These are phyloP conservation scores for Gymnothorax reevesii DNA, from an alignment of 2,797 vertebrate species.

Conservation along the genomic window DNA sequence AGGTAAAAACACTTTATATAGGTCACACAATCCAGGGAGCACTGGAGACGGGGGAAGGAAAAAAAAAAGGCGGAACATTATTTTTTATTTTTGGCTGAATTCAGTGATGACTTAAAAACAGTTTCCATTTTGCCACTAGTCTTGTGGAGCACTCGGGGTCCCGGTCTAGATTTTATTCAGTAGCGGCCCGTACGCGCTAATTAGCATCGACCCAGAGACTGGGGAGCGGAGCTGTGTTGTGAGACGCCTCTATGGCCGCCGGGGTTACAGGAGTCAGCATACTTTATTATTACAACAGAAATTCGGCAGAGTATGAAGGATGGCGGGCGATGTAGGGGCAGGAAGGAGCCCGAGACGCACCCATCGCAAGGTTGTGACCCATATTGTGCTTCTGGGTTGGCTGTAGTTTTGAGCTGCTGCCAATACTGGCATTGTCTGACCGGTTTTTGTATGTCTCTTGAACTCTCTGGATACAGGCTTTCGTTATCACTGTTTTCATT, in stretches of 20 bases:
- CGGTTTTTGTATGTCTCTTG: not conserved
- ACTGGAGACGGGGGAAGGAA: conserved; percentile 50
- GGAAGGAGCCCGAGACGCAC: not conserved
- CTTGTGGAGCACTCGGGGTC: conserved; percentile 20
- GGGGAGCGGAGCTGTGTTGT: not conserved
- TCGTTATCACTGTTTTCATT: too few relatives aligned
- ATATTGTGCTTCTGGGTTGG: not conserved
- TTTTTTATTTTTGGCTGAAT: conserved; percentile 22
- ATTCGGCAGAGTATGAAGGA: conserved; percentile 11
- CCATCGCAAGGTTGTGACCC: conserved; percentile 24
- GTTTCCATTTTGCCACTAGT: conserved; percentile 30
- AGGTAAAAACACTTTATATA: conserved; percentile 79
- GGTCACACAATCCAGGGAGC: conserved; percentile 76
- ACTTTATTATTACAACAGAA: not conserved
- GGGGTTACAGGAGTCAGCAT: not conserved
- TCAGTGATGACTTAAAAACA: conserved; percentile 20
- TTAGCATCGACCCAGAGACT: conserved; percentile 18
- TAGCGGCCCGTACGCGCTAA: conserved; percentile 6
- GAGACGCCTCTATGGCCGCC: not conserved
- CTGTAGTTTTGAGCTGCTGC: not conserved
- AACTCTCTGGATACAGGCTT: not conserved
- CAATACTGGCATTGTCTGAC: not conserved
- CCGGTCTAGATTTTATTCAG: conserved; percentile 15
- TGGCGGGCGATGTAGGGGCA: not conserved
- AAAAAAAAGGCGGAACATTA: conserved; percentile 67